Evolutionary conservation across 2,888 invertebrate species (phyloP), one percentile per base, ranked within the genome.

Genomic region (Callinectes sapidus): DNA sequence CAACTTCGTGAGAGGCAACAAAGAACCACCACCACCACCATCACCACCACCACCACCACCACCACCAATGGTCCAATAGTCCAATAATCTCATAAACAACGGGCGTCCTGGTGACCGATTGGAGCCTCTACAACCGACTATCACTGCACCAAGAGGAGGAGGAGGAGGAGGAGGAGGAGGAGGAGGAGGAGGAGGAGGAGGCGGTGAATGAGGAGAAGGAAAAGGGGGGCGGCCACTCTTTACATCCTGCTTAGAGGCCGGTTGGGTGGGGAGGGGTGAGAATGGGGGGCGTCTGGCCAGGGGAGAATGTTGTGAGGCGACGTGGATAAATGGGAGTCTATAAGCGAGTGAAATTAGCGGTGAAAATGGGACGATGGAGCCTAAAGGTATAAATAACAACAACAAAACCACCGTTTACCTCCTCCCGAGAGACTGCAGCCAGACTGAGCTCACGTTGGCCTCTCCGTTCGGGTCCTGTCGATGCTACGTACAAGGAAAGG

Each of bases 291-390:
- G 32, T 18, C 81, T 81, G 81, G 35, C 35, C 35, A 81, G 35
- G 1, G 35, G 35, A 81, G 81, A 81, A 81, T 35, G 81, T 35
- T 81, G 28, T 77, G 81, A 14, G 81, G 81, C 32, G 81, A 81
- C 81, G 81, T 81, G 81, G 35, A 81, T 35, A 81, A 35, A 81
- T 81, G 81, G 81, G 35, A 81, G 81, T 81, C 81, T 81, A 35
- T 35, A 35, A 81, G 81, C 16, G 81, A 81, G 81, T 32, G 81
- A 81, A 28, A 81, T 81, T 81, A 81, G 35, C 81, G 81, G 6
- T 81, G 81, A 35, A 81, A 81, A 81, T 81, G 18, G 35, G 5
- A 81, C 81, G 35, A 77, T 32, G n/a, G 18, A 81, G 81, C 35
- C 35, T 81, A 35, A 13, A 81, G 81, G 81, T 81, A 32, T 32